Base-by-base conservation (phyloP, 2,888 invertebrate species). In the Mesoligia furuncula region DNA sequence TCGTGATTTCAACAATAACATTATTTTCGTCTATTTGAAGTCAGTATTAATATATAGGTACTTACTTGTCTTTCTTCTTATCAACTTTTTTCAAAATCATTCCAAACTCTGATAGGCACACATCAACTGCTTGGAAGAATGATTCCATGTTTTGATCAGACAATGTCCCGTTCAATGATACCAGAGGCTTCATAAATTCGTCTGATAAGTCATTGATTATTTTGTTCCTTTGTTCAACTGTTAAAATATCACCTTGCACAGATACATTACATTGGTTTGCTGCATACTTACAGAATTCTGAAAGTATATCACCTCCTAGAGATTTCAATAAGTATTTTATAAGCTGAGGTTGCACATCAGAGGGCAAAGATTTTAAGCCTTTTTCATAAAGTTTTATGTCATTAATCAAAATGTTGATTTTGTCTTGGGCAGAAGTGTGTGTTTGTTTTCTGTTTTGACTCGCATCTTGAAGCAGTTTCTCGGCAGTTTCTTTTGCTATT, bases 31-130 rank as follows among this genome's bases (percentile, higher is more conserved):
- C 2, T 42, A 17, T 66, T 66, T 45, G 0, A 45, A 27, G 17
- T 45, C 11, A 20, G 17, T 45, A 27, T 20, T 31, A n/a, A 4
- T 15, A 76, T 73, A 94, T 73, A 94, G 39, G 0, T 39, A 42
- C 94, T 90, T 90, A 97, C 97, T 96, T 97, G 92, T 98, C 98
- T 92, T 98, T 98, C 93, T 99, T 99, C 93, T 99, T 99, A 92
- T 99, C 99, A 82, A 98, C 97, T 94, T 99, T 99, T 90, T 98
- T 98, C 82, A 99, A 94, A 87, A 98, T 98, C 97, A 99, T 98
- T 80, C 98, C 98, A 92, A 98, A 98, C 71, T 97, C 96, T 31
- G 97, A 95, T 87, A 99, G 95, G 68, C 98, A 98, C 1, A 97
- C 93, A 89, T 99, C 99, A 62, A 98, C 96, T n/a, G 97, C 97